Base-by-base conservation (phyloP, 23 tunicate species). In the Diplosoma virens region DNA sequence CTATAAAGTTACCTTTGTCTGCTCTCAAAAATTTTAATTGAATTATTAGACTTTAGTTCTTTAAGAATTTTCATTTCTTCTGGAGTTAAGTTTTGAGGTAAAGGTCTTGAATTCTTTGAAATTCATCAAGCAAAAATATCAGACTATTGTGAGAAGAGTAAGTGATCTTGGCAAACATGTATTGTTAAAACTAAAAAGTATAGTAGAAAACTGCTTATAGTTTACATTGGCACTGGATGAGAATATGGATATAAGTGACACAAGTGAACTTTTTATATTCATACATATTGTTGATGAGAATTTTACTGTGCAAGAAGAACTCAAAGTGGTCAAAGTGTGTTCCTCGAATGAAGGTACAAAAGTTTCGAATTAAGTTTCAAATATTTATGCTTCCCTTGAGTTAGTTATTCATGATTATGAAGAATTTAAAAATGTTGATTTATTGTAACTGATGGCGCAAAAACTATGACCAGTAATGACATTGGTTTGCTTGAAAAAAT, bases 361-460 rank as follows among this genome's bases (percentile, higher is more conserved):
- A 77, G 83, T 83, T 55, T 58, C n/a, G n/a, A n/a, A n/a, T n/a
- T n/a, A n/a, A n/a, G n/a, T n/a, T n/a, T 58, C 66, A 5, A 61
- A 59, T 28, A 84, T 67, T 32, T 83, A 45, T 75, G 59, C 11
- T 0, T 60, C 73, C 6, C 71, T 73, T 1, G 35, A 29, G 17
- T 73, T 47, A 22, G 59, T 82, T 14, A 80, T 34, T 55, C 25
- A 56, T 33, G 33, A 35, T 23, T 70, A 81, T 71, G 86, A 78
- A 73, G 80, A 21, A 59, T 82, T 23, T 30, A 82, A 41, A 82
- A 82, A 60, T 82, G 79, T 30, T 82, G 73, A 11, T 37, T 79
- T 33, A 59, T 82, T n/a, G 87, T 73, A 17, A 82, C 80, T 11
- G 87, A 82, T 72, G 80, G 87, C 30, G 87, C 87, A 24, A 59